phyloP scores from a whole-genome alignment of 2,888 invertebrate species.

The Andrena praecox region DNA sequence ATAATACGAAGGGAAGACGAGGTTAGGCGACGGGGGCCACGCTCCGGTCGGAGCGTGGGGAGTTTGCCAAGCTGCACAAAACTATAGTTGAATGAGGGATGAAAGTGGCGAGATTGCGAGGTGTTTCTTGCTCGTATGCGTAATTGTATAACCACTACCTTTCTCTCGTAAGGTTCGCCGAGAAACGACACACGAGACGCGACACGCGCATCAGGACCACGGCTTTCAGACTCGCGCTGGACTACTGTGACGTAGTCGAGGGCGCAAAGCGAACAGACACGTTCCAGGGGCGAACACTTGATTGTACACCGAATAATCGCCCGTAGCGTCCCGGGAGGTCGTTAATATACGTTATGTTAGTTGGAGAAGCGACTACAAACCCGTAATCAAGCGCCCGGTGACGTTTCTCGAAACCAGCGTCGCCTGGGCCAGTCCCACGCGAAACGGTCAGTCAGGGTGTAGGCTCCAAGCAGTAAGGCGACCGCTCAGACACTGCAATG shows the following conservation, averaged over 20 bases:
- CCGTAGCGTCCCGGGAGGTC: neutral
- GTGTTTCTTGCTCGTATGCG: slow-evolving; percentile 47
- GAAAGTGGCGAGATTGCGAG: slow-evolving; percentile 13
- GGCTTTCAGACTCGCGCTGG: slow-evolving; percentile 29
- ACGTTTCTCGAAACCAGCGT: neutral
- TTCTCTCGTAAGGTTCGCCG: slow-evolving; percentile 29
- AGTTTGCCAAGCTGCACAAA: slow-evolving; percentile 52
- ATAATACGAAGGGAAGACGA: slow-evolving; percentile 6
- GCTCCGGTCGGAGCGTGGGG: slow-evolving; percentile 22
- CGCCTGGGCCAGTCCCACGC: neutral
- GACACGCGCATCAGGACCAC: slow-evolving; percentile 50
- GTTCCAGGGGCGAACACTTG: neutral
- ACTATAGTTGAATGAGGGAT: slow-evolving; percentile 20
- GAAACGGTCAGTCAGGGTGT: slow-evolving; percentile 22
- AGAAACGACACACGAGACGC: slow-evolving; percentile 26
- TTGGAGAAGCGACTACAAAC: too few species aligned
- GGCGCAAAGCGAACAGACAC: neutral
- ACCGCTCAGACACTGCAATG: slow-evolving; percentile 5
- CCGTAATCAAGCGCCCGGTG: neutral
- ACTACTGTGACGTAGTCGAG: slow-evolving; percentile 1
- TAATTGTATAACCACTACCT: slow-evolving; percentile 35
- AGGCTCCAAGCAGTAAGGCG: slow-evolving; percentile 33
- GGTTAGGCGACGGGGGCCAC: neutral
- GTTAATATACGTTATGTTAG: slow-evolving; percentile 19
- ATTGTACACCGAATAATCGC: neutral